Base-by-base conservation (phyloP, 2,113 vertebrate genomes). In the Larimichthys polyactis region DNA sequence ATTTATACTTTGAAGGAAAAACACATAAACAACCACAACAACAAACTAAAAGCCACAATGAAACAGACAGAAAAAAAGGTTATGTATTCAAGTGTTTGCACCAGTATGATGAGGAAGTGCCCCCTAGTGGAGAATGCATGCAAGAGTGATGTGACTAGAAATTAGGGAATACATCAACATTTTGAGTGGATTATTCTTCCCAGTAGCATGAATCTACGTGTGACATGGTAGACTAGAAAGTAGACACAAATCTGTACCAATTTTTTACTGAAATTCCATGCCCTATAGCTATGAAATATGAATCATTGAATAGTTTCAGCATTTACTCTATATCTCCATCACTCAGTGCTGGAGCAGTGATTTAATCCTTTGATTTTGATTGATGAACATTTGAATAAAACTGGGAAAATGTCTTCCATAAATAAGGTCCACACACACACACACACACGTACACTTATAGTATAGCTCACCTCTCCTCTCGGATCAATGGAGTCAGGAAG, bases 401-500 rank as follows among this genome's bases (percentile, higher is more conserved):
- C 4, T 32, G 14, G 7, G 14, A 20, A 48, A 43, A 22, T 15
- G 29, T 43, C 29, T n/a, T 16, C 4, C 9, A 43, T 16, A 0
- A 62, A 44, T 54, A 19, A 62, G 24, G 19, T 5, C 11, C 5
- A 24, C 3, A 4, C 32, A 32, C 32, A 65, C 22, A 72, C n/a
- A n/a, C n/a, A 22, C 54, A 55, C 11, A 54, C 51, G 54, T 4
- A 75, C 44, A 76, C 22, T 36, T 3, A 29, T 7, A 4, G 6
- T 3, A 29, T 7, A 4, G 6, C 80, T 83, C 64, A 84, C 97
- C 96, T 96, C 91, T 97, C 96, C 74, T 97, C 96, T 0, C 85
- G 81, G 40, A 76, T 71, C 8, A 84, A 88, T 40, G 98, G 97
- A 87, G 96, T 98, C 96, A 99, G 80, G 96, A 97, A 96, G 7